Conservation (phyloP, 2,113 vertebrate genomes). For the Orcinus orca region DNA sequence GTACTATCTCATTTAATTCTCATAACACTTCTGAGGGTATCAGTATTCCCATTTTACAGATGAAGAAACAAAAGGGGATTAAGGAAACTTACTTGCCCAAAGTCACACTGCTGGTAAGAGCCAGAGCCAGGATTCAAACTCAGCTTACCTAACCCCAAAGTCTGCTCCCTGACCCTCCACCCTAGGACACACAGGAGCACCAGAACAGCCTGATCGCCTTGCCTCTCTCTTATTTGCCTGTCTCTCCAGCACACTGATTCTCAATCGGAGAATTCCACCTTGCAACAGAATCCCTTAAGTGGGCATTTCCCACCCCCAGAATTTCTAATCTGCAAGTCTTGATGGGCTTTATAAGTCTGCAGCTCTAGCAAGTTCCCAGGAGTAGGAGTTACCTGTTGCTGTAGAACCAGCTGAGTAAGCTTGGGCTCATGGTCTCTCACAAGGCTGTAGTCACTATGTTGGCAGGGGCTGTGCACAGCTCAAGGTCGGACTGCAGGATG, state of each 20-base stretch:
- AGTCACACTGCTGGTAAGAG: not conserved
- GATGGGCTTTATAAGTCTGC: not conserved
- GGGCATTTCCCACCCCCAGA: not conserved
- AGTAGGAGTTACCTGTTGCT: not conserved
- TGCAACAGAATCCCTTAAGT: not conserved
- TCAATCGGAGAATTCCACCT: too few relatives aligned
- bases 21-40: not conserved
- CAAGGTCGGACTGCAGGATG: too few relatives aligned
- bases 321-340: not conserved
- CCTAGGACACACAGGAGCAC: not conserved
- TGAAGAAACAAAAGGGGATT: not conserved
- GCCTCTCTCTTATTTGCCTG: not conserved
- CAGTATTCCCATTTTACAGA: not conserved
- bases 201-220: not conserved
- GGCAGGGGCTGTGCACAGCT: not conserved
- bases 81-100: not conserved
- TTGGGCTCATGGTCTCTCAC: not conserved
- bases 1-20: not conserved
- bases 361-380: not conserved
- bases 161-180: not conserved
- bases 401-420: not conserved
- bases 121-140: not conserved
- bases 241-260: not conserved
- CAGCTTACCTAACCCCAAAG: not conserved
- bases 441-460: not conserved